Percentiles rank a stretch among this genome's conserved stretches.
These are phyloP conservation scores for Pandemis cinnamomeana DNA, from an alignment of 2,888 invertebrate species.

Conservation along the genomic window DNA sequence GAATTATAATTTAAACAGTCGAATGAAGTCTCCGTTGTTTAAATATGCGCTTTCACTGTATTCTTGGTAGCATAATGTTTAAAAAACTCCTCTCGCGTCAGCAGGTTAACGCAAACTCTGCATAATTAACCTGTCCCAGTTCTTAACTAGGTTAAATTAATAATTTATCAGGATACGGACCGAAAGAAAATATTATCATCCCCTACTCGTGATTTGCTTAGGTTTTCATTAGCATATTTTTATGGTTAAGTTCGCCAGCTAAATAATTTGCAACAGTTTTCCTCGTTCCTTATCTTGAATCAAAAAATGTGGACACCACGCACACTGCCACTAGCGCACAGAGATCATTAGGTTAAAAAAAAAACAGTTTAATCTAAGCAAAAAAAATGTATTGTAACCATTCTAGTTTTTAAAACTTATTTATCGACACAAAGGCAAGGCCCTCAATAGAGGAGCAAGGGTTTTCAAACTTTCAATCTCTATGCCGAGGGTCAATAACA, in stretches of 20 bases:
- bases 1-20: neutral
- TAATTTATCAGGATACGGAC: constrained; percentile 18
- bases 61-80: neutral
- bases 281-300: neutral
- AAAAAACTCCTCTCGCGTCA: neutral
- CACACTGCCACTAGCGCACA: too few species aligned
- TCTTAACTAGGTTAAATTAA: constrained; percentile 24
- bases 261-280: neutral
- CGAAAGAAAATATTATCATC: constrained; percentile 7
- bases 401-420: neutral
- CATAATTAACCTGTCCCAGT: constrained; percentile 25
- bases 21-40: neutral
- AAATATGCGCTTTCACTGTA: neutral
- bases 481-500: neutral
- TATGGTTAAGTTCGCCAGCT: neutral
- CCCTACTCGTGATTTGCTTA: neutral
- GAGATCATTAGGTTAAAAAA: too few species aligned
- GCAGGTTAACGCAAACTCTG: constrained; percentile 15
- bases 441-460: neutral
- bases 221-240: neutral
- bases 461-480: neutral
- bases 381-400: neutral
- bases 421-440: neutral
- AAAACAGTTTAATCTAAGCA: too few species aligned
- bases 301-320: too few species aligned